A percentile compares a stretch with the other conserved stretches of the same genome.
Conservation (phyloP, 2,888 invertebrate genomes). For the Coronaproctus castanopsis region DNA sequence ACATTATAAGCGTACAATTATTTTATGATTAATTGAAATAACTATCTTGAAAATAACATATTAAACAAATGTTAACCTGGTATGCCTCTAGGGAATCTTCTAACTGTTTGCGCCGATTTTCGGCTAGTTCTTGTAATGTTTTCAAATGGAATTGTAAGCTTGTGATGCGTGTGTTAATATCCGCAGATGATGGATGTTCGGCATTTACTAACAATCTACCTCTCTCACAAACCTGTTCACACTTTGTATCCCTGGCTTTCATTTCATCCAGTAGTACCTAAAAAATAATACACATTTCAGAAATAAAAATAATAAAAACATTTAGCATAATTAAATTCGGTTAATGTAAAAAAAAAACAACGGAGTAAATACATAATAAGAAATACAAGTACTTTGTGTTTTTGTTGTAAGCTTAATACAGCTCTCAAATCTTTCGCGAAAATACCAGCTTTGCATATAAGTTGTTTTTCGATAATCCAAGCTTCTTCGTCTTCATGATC, state of each 20-base stretch:
- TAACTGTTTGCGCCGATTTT: conserved; percentile 47
- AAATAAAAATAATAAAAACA: not conserved
- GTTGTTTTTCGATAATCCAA: conserved; percentile 87
- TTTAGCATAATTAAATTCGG: not conserved
- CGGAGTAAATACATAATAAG: not conserved
- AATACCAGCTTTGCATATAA: conserved; percentile 79
- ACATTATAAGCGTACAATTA: no score
- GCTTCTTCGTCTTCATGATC: conserved; percentile 95
- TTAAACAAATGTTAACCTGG: no score
- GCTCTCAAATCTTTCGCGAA: conserved; percentile 82
- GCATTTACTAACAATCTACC: conserved; percentile 55
- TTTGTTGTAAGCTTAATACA: conserved; percentile 71
- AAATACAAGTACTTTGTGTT: conserved; percentile 49
- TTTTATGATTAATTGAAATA: no score
- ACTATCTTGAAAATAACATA: no score
- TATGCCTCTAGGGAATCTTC: conserved; percentile 82
- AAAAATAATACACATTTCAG: conserved; percentile 2
- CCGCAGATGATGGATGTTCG: conserved; percentile 57
- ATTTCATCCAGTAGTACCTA: conserved; percentile 57
- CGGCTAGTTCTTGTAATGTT: conserved; percentile 62
- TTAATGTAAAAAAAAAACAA: no score
- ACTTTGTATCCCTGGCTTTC: conserved; percentile 49
- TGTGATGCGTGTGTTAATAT: conserved; percentile 60
- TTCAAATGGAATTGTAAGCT: conserved; percentile 72
- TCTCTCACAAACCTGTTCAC: conserved; percentile 44